phyloP scores from a whole-genome alignment of 2,797 vertebrate genomes.

The Centropyge bicolor region DNA sequence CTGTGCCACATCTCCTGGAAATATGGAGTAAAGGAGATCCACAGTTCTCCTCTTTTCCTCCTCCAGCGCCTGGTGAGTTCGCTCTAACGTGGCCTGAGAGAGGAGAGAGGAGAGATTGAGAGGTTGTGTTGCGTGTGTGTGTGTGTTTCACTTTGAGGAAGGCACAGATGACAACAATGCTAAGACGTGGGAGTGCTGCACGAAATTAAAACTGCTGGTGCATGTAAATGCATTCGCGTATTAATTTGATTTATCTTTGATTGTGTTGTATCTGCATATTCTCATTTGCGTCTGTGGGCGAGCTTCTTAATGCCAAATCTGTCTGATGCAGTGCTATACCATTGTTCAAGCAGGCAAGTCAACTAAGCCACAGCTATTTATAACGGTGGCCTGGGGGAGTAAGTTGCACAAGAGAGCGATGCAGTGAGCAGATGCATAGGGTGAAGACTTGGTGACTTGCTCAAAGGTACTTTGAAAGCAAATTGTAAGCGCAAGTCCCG shows the following conservation, averaged over 20 bases:
- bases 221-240: constrained; percentile 33
- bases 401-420: constrained; percentile 48
- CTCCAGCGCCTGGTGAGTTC: constrained; percentile 95
- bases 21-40: constrained; percentile 98
- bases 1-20: constrained; percentile 97
- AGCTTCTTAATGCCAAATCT: constrained; percentile 41
- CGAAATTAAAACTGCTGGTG: constrained; percentile 51
- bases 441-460: constrained; percentile 63
- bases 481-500: constrained; percentile 64
- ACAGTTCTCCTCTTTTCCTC: constrained; percentile 98
- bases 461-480: constrained; percentile 58
- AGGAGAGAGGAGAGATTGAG: constrained; percentile 17
- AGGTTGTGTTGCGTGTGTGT: constrained; percentile 29
- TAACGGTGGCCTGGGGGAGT: constrained; percentile 57
- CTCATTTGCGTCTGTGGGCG: constrained; percentile 44
- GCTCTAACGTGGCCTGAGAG: constrained; percentile 91
- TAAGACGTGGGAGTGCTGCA: constrained; percentile 52
- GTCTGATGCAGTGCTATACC: constrained; percentile 34
- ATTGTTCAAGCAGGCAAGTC: constrained; percentile 47
- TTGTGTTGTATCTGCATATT: constrained; percentile 42
- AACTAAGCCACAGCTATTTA: constrained; percentile 64
- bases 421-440: constrained; percentile 49
- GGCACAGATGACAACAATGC: constrained; percentile 23
- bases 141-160: constrained; percentile 43
- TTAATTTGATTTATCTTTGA: constrained; percentile 51